Base-by-base conservation (phyloP, 2,113 vertebrate genomes). In the Ardeotis arabs region DNA sequence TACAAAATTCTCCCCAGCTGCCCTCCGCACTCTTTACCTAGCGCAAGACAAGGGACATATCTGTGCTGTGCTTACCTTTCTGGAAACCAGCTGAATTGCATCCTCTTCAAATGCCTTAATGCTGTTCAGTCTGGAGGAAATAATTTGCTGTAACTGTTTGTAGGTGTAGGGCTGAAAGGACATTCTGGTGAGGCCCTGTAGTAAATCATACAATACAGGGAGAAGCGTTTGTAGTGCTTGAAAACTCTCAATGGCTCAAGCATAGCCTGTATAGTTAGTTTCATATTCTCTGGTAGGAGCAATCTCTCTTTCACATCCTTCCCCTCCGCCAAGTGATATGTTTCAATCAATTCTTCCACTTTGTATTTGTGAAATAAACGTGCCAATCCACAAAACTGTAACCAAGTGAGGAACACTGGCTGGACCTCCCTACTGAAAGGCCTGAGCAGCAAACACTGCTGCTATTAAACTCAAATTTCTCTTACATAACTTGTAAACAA, bases 81-180 rank as follows among this genome's bases (percentile, higher is more conserved):
- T 99, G 92, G 99, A 99, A 67, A 98, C 99, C 24, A 99, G 96
- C 96, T 99, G 99, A 82, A 99, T 98, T 27, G 99, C 99, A 87
- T 99, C 99, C 35, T 99, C 98, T 72, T 99, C 99, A 90, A 99
- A 99, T 58, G 99, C 99, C 75, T 98, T 99, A 53, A 99, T 24
- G 15, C 97, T 96, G 90, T 98, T 98, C 75, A 99, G 98, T 33
- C 99, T 97, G 29, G 99, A 99, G 44, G 86, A 98, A 79, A 99
- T 96, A 67, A 99, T 99, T 97, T 99, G 98, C 97, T 99, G 99
- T 87, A 99, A 97, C 73, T 99, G 99, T 88, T 98, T 99, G 96
- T 99, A 99, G 52, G 98, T 98, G 95, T 99, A 99, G 5, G 99
- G 99, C 97, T 99, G 99, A 97, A 99, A 99, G 58, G 99, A 99